Evolutionary conservation across 2,113 vertebrate genomes (phyloP).

Genomic region (Cacatua alba): DNA sequence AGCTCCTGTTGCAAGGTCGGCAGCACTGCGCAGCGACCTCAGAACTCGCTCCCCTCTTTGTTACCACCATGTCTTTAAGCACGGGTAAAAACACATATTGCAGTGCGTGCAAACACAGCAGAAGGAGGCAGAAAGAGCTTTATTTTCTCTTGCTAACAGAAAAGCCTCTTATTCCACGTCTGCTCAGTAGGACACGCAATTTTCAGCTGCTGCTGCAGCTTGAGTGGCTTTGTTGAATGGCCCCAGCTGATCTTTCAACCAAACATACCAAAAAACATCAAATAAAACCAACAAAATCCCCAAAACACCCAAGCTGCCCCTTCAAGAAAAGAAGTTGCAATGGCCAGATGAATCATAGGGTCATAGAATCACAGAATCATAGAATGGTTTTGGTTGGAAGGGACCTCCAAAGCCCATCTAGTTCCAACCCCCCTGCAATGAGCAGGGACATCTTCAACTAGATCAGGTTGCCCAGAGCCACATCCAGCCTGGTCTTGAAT

Average conservation of each 20-base stretch:
- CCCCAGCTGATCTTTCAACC: neutral
- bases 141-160: neutral
- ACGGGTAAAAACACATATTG: neutral
- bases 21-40: slow-evolving; percentile 69
- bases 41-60: neutral
- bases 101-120: rapidly evolving
- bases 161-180: neutral
- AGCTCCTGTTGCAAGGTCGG: slow-evolving; percentile 83
- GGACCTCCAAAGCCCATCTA: neutral
- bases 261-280: neutral
- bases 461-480: neutral
- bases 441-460: neutral
- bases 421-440: neutral
- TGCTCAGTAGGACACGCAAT: neutral
- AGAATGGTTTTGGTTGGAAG: neutral
- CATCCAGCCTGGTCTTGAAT: neutral
- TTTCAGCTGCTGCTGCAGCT: neutral
- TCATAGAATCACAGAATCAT: neutral
- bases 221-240: rapidly evolving
- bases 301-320: neutral
- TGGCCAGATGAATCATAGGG: neutral
- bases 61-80: neutral
- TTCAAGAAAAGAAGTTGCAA: too few species aligned
- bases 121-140: neutral
- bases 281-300: neutral